Percentiles rank a stretch among this genome's conserved stretches.
Evolutionary conservation across 2,797 vertebrate genomes (phyloP).

Genomic region (Enteromius anoplus): DNA sequence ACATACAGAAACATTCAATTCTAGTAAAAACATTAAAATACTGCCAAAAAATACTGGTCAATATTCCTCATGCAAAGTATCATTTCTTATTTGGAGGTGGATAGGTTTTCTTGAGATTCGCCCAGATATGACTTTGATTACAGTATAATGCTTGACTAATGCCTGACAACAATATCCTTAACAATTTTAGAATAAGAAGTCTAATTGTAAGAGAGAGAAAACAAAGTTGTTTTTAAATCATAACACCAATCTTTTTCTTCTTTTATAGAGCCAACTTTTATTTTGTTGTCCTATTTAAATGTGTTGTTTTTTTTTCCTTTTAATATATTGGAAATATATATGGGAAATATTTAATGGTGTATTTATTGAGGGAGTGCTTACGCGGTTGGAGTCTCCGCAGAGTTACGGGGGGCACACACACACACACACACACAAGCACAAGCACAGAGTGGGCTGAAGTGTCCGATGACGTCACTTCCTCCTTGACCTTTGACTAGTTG

Average conservation of each 20-base stretch:
- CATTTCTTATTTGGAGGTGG: background rate
- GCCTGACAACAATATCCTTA: conserved; percentile 85
- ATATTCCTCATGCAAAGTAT: background rate
- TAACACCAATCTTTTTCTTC: conserved; percentile 80
- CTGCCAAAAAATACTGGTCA: background rate
- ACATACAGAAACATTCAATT: background rate
- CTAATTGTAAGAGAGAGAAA: conserved; percentile 72
- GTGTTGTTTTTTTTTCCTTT: conserved; percentile 73
- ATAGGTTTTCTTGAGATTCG: conserved; percentile 5
- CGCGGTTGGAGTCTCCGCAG: conserved; percentile 75
- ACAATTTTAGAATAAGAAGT: conserved; percentile 80
- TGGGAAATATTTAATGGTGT: conserved; percentile 82
- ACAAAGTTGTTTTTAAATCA: conserved; percentile 69
- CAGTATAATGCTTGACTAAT: conserved; percentile 84
- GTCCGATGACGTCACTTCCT: conserved; percentile 7
- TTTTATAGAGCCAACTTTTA: conserved; percentile 81
- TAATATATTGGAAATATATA: conserved; percentile 75
- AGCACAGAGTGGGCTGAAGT: conserved; percentile 66
- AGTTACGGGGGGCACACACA: conserved; percentile 69
- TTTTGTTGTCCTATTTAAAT: conserved; percentile 88
- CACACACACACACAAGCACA: conserved; percentile 64
- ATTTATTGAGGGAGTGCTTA: conserved; percentile 81
- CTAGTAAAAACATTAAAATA: background rate
- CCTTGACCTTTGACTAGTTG: conserved; percentile 13
- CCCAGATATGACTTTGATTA: conserved; percentile 75